phyloP scores from a whole-genome alignment of 2,113 vertebrate genomes.

The Onychostoma macrolepis region DNA sequence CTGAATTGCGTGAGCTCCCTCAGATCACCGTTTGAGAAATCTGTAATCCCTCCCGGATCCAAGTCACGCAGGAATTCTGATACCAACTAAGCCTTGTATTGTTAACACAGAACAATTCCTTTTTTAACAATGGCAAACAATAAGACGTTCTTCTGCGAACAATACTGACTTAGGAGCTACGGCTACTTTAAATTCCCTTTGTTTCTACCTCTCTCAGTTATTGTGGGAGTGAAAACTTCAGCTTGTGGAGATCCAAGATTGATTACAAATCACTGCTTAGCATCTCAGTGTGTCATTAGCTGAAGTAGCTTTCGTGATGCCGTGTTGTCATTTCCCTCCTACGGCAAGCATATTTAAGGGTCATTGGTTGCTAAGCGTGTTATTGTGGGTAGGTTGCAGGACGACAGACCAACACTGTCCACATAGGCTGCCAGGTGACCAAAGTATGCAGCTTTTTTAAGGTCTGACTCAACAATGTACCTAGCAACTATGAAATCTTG shows the following conservation, averaged over 20 bases:
- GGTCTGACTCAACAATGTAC: neutral
- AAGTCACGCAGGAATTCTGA: neutral
- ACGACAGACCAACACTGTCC: neutral
- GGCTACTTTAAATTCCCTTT: neutral
- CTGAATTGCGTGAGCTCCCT: neutral
- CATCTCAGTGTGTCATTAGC: slow-evolving; percentile 36
- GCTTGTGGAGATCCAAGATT: slow-evolving; percentile 37
- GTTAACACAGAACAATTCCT: neutral
- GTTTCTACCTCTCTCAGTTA: slow-evolving; percentile 1
- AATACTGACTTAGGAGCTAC: neutral
- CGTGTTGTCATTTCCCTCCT: slow-evolving; percentile 41
- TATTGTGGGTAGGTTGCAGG: slow-evolving; percentile 46
- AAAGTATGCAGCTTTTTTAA: neutral
- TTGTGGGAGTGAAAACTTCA: slow-evolving; percentile 18
- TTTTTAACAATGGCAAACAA: neutral
- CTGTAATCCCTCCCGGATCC: neutral
- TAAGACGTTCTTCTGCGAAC: slow-evolving; percentile 1
- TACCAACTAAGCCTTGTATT: slow-evolving; percentile 13
- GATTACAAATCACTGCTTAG: slow-evolving; percentile 45
- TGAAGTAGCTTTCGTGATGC: neutral
- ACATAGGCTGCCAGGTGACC: neutral
- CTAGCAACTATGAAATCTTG: neutral
- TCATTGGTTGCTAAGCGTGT: slow-evolving; percentile 46
- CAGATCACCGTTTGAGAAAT: neutral
- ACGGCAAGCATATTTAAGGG: slow-evolving; percentile 47